These are phyloP conservation scores for Dioctria rufipes DNA, from an alignment of 2,888 invertebrate genomes.

Conservation along the genomic window DNA sequence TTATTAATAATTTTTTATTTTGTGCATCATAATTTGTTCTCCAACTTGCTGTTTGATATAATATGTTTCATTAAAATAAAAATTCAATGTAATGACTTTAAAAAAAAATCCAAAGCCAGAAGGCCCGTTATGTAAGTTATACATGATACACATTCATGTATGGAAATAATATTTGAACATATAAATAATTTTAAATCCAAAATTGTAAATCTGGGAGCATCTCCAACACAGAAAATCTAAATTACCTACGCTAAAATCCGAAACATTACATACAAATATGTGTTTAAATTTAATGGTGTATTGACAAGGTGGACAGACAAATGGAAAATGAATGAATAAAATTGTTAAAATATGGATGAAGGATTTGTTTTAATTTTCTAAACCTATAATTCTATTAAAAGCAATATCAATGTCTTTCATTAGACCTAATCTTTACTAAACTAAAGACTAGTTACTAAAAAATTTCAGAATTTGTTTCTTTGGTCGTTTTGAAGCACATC, in stretches of 20 bases:
- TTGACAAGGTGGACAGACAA: neutral
- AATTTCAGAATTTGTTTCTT: no score
- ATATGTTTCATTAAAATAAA: neutral
- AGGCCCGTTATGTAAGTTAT: neutral
- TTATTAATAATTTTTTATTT: neutral
- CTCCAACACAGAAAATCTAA: constrained; percentile 8
- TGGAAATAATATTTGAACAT: constrained; percentile 34
- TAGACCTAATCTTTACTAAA: no score
- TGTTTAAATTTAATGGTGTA: constrained; percentile 39
- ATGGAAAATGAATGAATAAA: constrained; percentile 39
- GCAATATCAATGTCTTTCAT: no score
- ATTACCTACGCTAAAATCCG: constrained; percentile 21
- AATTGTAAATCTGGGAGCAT: constrained; percentile 17
- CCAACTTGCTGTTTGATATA: constrained; percentile 25
- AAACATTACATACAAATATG: constrained; percentile 19
- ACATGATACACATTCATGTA: neutral
- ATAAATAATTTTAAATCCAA: constrained; percentile 7
- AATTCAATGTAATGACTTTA: neutral
- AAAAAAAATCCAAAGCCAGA: neutral
- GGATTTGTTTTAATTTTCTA: neutral
- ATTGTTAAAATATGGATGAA: constrained; percentile 39
- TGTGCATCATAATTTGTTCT: neutral
- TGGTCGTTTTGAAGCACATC: no score
- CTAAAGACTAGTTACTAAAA: no score
- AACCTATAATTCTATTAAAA: no score